Conservation (phyloP, 2,797 vertebrate species). For the Alauda arvensis region DNA sequence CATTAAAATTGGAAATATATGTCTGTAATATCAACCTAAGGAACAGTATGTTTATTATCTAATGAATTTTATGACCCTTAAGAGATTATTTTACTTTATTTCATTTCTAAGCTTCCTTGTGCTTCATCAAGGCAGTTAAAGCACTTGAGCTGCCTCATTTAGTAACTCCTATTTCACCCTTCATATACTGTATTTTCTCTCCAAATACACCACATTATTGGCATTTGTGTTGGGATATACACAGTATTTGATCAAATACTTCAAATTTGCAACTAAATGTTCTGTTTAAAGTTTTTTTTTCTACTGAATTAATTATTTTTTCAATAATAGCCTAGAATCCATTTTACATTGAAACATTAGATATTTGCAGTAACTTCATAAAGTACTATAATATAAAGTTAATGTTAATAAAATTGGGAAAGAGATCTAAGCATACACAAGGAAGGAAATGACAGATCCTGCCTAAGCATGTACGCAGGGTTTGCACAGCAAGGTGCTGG, state of each 20-base stretch:
- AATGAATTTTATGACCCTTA: background rate
- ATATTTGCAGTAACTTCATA: background rate
- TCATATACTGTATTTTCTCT: slow-evolving; percentile 23
- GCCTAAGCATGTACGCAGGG: too few relatives aligned
- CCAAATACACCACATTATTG: background rate
- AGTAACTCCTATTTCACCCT: slow-evolving; percentile 51
- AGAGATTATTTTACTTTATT: background rate
- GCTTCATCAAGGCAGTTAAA: slow-evolving; percentile 17
- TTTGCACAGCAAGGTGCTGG: background rate
- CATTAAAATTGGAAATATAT: background rate
- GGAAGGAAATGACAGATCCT: background rate
- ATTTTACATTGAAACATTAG: background rate
- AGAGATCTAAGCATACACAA: background rate
- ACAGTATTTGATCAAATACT: background rate
- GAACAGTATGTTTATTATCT: background rate
- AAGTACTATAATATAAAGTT: background rate
- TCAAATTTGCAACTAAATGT: slow-evolving; percentile 9
- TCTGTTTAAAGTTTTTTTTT: background rate
- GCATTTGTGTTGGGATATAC: background rate
- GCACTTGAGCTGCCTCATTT: slow-evolving; percentile 9
- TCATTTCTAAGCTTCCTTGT: background rate
- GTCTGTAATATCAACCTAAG: background rate
- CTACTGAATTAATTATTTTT: background rate
- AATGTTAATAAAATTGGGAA: background rate
- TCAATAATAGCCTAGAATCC: background rate